phyloP scores from a whole-genome alignment of 2,888 invertebrate species.

The Glyphotaelius pellucidus region DNA sequence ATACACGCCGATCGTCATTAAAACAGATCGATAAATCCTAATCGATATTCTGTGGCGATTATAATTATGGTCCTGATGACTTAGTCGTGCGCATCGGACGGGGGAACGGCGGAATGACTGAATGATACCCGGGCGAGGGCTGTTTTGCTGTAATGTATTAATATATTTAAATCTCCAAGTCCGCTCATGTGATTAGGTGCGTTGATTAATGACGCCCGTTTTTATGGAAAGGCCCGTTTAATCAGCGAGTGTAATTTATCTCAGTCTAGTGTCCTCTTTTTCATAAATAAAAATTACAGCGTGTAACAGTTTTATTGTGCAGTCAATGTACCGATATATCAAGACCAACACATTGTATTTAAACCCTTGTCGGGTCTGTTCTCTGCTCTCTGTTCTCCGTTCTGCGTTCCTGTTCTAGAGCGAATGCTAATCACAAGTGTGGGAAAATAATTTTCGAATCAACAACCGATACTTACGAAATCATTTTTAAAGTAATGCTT shows the following conservation, averaged over 20 bases:
- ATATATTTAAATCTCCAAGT: constrained; percentile 58
- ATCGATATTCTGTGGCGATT: constrained; percentile 55
- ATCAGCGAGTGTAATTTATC: constrained; percentile 56
- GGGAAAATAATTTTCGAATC: constrained; percentile 19
- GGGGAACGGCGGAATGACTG: background rate
- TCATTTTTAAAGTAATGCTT: background rate
- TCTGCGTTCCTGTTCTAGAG: background rate
- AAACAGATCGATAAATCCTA: constrained; percentile 60
- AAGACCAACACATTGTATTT: constrained; percentile 8
- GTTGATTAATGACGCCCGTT: constrained; percentile 57
- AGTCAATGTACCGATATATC: constrained; percentile 37
- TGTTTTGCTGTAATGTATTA: constrained; percentile 48
- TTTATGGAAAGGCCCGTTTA: constrained; percentile 56
- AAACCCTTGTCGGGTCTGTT: constrained; percentile 26
- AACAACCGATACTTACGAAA: background rate
- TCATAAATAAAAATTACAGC: constrained; percentile 52
- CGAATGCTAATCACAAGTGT: constrained; percentile 15
- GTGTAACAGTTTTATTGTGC: constrained; percentile 45
- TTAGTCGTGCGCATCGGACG: constrained; percentile 55
- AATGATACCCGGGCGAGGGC: background rate
- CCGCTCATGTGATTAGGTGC: constrained; percentile 52
- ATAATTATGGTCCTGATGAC: constrained; percentile 47
- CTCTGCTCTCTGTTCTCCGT: background rate
- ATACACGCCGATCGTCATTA: constrained; percentile 57
- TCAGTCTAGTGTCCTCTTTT: constrained; percentile 56